Base-by-base conservation (phyloP, 2,888 invertebrate genomes). In the Philaethria dido region DNA sequence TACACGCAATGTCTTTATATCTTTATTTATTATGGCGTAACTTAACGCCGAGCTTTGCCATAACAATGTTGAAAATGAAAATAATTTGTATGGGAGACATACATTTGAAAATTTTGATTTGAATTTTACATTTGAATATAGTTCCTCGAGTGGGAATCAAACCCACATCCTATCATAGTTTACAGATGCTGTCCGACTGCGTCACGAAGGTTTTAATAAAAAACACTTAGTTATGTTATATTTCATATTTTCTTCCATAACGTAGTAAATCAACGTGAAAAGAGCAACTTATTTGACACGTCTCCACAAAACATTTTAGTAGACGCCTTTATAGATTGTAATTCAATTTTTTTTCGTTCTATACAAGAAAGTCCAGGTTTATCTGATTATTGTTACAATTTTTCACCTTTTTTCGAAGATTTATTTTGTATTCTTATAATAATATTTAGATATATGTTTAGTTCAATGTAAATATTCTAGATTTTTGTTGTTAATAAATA, bases 211-310 rank as follows among this genome's bases (percentile, higher is more conserved):
- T n/a, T n/a, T n/a, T n/a, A n/a, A n/a, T n/a, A 36, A 29, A 25
- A 50, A 50, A 50, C 9, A n/a, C n/a, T 29, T n/a, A 25, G n/a
- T n/a, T 50, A 29, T 29, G 29, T 50, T 50, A 50, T 50, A 39
- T 55, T 55, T 36, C 20, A 29, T 16, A 14, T 44, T 60, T 44
- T 33, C 29, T 4, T 8, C 45, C 29, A 8, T 29, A 42, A 20
- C 47, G 16, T 60, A 45, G 45, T 47, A 60, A 20, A 60, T 47
- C 47, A 45, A 47, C 33, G 14, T 20, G 45, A 60, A 60, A 60
- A 60, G 60, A 29, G 60, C 60, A 45, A 29, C 29, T 33, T 47
- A 60, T 60, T 60, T 20, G 29, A 47, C 33, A 25, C 25, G 33
- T 20, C 29, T 33, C 45, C 45, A 20, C 60, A 60, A 60, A 33